These are phyloP conservation scores for Squalus acanthias DNA, from an alignment of 2,797 vertebrate genomes.

Conservation along the genomic window DNA sequence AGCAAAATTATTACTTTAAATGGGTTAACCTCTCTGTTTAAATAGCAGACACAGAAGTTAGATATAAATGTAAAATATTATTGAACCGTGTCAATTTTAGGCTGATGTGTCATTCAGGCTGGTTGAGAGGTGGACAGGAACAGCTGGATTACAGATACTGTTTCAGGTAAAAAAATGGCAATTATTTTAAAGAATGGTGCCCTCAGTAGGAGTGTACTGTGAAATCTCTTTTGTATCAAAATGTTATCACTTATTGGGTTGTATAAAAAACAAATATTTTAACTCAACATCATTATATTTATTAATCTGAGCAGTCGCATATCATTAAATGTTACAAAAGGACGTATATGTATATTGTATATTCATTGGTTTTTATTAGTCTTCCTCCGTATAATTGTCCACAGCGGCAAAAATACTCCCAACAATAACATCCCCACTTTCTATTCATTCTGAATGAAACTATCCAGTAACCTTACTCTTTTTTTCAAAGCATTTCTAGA, in stretches of 20 bases:
- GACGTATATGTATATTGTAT: too few species aligned
- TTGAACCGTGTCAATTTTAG: background rate
- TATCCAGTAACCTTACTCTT: background rate
- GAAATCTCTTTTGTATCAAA: background rate
- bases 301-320: background rate
- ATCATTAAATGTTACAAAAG: background rate
- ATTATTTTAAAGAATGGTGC: background rate
- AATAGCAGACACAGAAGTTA: background rate
- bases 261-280: background rate
- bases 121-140: background rate
- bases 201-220: background rate
- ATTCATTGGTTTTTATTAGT: background rate
- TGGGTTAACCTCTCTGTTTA: background rate
- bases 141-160: background rate
- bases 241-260: background rate
- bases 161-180: background rate
- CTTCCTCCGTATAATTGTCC: background rate
- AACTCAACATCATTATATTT: background rate
- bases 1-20: background rate
- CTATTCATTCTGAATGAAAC: background rate
- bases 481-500: background rate
- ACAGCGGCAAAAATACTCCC: background rate
- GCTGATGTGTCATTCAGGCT: background rate
- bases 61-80: background rate
- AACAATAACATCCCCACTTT: background rate